Conservation (phyloP, 1,140 invertebrate genomes). For the Cherax quadricarinatus region DNA sequence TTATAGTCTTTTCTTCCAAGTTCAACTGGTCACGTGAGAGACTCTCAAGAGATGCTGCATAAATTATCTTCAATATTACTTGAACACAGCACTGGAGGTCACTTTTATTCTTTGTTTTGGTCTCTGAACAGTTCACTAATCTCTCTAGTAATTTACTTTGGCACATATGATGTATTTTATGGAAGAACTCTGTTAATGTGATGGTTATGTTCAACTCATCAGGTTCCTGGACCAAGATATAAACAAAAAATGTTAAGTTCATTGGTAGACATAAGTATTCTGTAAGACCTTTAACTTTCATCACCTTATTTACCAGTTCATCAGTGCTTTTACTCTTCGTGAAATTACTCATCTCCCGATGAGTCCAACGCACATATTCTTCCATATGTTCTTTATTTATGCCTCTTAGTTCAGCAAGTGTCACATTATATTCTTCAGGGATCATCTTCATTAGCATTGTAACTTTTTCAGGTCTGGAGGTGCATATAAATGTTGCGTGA, state of each 20-base stretch:
- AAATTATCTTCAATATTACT: not conserved
- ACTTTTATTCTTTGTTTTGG: not conserved
- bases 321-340: not conserved
- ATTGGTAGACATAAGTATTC: slow-evolving; percentile 10
- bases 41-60: not conserved
- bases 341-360: not conserved
- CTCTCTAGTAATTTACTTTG: too few relatives aligned
- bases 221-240: not conserved
- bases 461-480: slow-evolving; percentile 13
- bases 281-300: not conserved
- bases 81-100: not conserved
- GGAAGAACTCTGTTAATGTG: not conserved
- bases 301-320: not conserved
- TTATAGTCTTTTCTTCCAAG: not conserved
- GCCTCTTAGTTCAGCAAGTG: slow-evolving; percentile 7
- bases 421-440: slow-evolving; percentile 6
- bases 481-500: not conserved
- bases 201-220: not conserved
- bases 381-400: not conserved
- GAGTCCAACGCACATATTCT: slow-evolving; percentile 3
- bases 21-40: not conserved
- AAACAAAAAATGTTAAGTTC: not conserved
- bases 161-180: not conserved
- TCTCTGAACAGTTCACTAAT: not conserved
- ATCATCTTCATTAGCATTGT: not conserved